A percentile compares a stretch with the other conserved stretches of the same genome.
phyloP scores from a whole-genome alignment of 1,140 invertebrate genomes.

The Drosophila repletoides region DNA sequence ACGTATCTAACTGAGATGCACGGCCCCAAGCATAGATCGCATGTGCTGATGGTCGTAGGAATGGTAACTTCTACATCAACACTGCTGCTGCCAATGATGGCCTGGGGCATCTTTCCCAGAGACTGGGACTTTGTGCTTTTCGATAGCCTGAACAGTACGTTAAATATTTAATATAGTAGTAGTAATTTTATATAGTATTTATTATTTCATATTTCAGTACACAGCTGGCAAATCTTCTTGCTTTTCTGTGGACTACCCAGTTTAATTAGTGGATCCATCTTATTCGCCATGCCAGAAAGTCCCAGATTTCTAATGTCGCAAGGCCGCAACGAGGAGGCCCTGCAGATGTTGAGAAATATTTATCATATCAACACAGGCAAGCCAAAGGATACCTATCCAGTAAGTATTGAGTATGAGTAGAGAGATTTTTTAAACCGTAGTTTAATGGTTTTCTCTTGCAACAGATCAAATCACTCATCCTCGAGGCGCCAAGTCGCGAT shows the following conservation, averaged over 20 bases:
- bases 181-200: background rate
- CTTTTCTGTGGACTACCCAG: constrained; percentile 86
- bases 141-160: constrained; percentile 85
- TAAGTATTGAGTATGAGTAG: no score
- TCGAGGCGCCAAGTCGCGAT: constrained; percentile 63
- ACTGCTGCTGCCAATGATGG: constrained; percentile 84
- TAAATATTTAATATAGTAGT: background rate
- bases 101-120: constrained; percentile 84
- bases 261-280: constrained; percentile 85
- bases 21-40: constrained; percentile 85
- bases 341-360: constrained; percentile 60
- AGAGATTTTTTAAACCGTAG: background rate
- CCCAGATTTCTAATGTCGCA: constrained; percentile 91
- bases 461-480: constrained; percentile 61
- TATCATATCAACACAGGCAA: constrained; percentile 85
- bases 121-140: constrained; percentile 82
- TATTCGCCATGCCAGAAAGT: constrained; percentile 89
- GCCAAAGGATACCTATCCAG: constrained; percentile 85
- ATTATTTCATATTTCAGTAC: constrained; percentile 58
- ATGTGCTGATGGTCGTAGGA: constrained; percentile 85
- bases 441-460: no score
- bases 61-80: constrained; percentile 85
- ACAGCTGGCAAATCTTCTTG: constrained; percentile 91
- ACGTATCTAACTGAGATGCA: constrained; percentile 89
- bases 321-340: constrained; percentile 87